Conservation (phyloP, 2,888 invertebrate genomes). For the Schizotus pectinicornis region DNA sequence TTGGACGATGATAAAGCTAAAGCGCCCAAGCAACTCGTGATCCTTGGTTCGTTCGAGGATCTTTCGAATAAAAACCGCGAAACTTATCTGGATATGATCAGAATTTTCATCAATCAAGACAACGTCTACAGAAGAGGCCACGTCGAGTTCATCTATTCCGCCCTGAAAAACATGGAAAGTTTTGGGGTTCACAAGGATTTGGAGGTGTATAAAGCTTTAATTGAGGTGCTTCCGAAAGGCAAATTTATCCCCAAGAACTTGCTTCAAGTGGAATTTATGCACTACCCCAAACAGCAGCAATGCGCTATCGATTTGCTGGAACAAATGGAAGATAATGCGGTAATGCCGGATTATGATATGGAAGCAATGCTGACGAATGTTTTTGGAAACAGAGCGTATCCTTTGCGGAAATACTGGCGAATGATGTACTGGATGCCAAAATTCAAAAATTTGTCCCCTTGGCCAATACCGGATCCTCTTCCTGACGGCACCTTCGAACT, state of each 20-base stretch:
- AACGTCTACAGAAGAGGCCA: slow-evolving; percentile 77
- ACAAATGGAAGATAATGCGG: slow-evolving; percentile 94
- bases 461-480: slow-evolving; percentile 78
- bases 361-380: slow-evolving; percentile 80
- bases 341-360: slow-evolving; percentile 91
- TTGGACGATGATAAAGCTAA: neutral
- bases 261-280: slow-evolving; percentile 88
- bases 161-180: slow-evolving; percentile 85
- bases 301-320: slow-evolving; percentile 89
- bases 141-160: slow-evolving; percentile 93
- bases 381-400: slow-evolving; percentile 81
- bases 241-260: slow-evolving; percentile 82
- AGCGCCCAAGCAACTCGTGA: slow-evolving; percentile 52
- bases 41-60: slow-evolving; percentile 61
- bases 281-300: slow-evolving; percentile 95
- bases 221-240: slow-evolving; percentile 88
- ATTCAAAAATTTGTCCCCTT: slow-evolving; percentile 88
- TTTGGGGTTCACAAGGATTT: slow-evolving; percentile 89
- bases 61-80: slow-evolving; percentile 67
- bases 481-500: slow-evolving; percentile 79
- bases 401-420: slow-evolving; percentile 76
- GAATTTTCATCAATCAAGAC: slow-evolving; percentile 74
- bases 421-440: slow-evolving; percentile 95
- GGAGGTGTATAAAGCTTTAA: slow-evolving; percentile 82
- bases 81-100: slow-evolving; percentile 74